Percentiles rank a stretch among this genome's conserved stretches.
Conservation (phyloP, 2,797 vertebrate species). For the Leptatherina wallacei region DNA sequence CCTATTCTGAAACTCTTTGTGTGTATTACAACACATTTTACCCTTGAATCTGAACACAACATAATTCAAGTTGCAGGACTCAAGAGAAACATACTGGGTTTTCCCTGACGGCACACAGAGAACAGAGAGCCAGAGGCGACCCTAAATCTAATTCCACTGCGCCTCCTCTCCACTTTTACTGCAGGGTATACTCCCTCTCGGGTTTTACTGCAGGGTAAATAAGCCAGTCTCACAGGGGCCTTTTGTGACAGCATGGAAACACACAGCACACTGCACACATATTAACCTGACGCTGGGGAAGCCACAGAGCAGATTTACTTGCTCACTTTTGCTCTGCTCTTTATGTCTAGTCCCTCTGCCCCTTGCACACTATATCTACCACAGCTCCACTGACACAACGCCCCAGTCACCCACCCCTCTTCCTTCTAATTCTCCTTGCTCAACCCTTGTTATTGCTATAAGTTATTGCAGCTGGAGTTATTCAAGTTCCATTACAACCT, state of each 20-base stretch:
- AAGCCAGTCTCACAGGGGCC: slow-evolving; percentile 79
- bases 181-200: slow-evolving; percentile 79
- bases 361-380: slow-evolving; percentile 51
- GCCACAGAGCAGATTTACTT: slow-evolving; percentile 70
- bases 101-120: slow-evolving; percentile 70
- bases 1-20: slow-evolving; percentile 68
- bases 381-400: slow-evolving; percentile 5
- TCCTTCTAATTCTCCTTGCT: slow-evolving; percentile 26
- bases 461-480: slow-evolving; percentile 57
- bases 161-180: slow-evolving; percentile 74
- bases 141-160: slow-evolving; percentile 77
- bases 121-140: slow-evolving; percentile 63
- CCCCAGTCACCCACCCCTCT: slow-evolving; percentile 8
- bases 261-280: slow-evolving; percentile 58
- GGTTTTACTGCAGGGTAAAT: slow-evolving; percentile 86
- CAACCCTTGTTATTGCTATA: slow-evolving; percentile 67
- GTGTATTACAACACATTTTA: slow-evolving; percentile 39
- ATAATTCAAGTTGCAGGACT: slow-evolving; percentile 61
- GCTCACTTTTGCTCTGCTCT: slow-evolving; percentile 39
- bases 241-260: slow-evolving; percentile 84
- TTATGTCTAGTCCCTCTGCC: slow-evolving; percentile 44
- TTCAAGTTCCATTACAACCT: slow-evolving; percentile 42
- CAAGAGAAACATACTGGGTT: slow-evolving; percentile 55
- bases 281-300: slow-evolving; percentile 64
- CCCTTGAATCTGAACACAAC: slow-evolving; percentile 35